These are phyloP conservation scores for Arnoldichthys spilopterus DNA, from an alignment of 2,797 vertebrate genomes.

Conservation along the genomic window DNA sequence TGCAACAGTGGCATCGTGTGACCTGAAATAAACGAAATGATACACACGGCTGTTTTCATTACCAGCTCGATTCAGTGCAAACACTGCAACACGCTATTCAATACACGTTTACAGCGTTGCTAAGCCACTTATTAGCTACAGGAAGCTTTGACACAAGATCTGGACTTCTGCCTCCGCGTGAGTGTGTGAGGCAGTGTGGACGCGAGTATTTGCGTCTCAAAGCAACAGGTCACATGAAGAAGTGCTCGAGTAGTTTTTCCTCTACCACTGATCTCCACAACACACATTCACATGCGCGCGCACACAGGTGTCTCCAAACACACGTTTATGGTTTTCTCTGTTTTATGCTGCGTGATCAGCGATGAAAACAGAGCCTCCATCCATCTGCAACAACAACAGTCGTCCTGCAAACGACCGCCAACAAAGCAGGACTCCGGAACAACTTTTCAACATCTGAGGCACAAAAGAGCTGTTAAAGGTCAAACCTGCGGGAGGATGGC, in stretches of 20 bases:
- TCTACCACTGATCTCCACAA: too few species aligned
- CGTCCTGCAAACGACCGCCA: not conserved
- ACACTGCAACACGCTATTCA: not conserved
- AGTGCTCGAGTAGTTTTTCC: too few species aligned
- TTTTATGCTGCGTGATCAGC: not conserved
- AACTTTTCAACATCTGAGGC: not conserved
- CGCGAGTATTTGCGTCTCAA: too few species aligned
- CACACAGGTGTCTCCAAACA: not conserved
- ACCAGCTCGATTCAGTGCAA: not conserved
- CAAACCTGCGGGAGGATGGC: conserved; percentile 81
- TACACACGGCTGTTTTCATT: not conserved
- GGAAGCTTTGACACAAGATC: not conserved
- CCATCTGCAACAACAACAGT: not conserved
- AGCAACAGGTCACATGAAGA: too few species aligned
- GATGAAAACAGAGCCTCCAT: not conserved
- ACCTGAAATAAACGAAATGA: not conserved
- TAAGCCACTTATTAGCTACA: not conserved
- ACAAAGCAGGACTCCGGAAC: too few species aligned
- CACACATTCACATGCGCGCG: too few species aligned
- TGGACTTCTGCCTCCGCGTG: not conserved
- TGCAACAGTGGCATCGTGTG: not conserved
- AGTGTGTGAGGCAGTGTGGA: too few species aligned
- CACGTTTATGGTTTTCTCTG: not conserved
- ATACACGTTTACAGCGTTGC: not conserved
- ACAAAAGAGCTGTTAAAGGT: not conserved